These are phyloP conservation scores for Pseudomugil tenellus DNA, from an alignment of 2,797 vertebrate species.

Conservation along the genomic window DNA sequence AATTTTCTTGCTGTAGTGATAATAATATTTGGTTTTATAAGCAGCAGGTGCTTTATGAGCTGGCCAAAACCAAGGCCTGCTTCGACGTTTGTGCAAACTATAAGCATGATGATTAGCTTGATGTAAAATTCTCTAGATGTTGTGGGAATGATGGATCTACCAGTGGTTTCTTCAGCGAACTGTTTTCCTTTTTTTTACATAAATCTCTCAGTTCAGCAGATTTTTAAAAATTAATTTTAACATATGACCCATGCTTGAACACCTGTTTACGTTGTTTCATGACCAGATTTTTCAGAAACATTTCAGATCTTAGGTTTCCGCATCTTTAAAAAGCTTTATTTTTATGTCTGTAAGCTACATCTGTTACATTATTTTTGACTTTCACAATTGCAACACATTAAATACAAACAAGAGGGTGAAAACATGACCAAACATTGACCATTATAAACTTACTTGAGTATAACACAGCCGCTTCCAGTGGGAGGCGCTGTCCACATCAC, in stretches of 20 bases:
- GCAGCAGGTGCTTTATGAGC: conserved; percentile 4
- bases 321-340: neutral
- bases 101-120: neutral
- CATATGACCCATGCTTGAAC: too few relatives aligned
- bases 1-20: conserved; percentile 4
- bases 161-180: too few relatives aligned
- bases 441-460: conserved; percentile 89
- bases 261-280: too few relatives aligned
- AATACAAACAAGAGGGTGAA: neutral
- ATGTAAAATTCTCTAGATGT: neutral
- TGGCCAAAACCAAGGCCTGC: conserved; percentile 2
- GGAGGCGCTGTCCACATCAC: conserved; percentile 94
- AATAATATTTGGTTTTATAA: conserved; percentile 25
- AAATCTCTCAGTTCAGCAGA: neutral
- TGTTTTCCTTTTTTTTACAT: too few relatives aligned
- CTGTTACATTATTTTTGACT: neutral
- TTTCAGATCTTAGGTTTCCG: neutral
- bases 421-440: neutral
- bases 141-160: neutral
- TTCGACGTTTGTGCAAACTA: neutral
- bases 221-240: too few relatives aligned
- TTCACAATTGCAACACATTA: neutral
- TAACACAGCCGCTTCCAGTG: conserved; percentile 89
- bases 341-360: neutral
- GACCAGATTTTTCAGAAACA: neutral